Conservation (phyloP, 2,113 vertebrate genomes). For the Anser brachyrhynchus region DNA sequence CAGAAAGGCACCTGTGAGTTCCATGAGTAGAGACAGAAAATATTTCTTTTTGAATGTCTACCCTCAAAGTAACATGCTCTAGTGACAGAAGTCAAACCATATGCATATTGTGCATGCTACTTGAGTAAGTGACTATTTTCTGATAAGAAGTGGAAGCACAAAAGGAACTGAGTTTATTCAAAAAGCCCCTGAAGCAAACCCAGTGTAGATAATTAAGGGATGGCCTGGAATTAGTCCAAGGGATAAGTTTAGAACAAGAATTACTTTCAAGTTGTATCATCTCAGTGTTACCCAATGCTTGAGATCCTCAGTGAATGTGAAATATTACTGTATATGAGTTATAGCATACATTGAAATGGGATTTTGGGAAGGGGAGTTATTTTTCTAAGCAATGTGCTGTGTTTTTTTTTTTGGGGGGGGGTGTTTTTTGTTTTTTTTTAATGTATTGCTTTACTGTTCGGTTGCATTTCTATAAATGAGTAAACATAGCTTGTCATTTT, state of each 20-base stretch:
- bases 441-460: not conserved
- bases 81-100: not conserved
- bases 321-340: not conserved
- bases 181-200: constrained; percentile 6
- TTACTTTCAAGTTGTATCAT: not conserved
- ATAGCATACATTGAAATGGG: not conserved
- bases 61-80: not conserved
- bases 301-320: constrained; percentile 1
- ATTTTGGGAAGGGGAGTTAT: not conserved
- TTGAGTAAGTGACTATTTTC: not conserved
- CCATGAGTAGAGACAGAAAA: not conserved
- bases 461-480: not conserved
- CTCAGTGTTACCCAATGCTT: not conserved
- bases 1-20: not conserved
- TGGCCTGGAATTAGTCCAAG: not conserved
- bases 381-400: not conserved
- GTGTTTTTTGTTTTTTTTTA: too few species aligned
- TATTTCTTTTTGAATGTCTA: not conserved
- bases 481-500: constrained; percentile 5
- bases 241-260: not conserved
- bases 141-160: not conserved
- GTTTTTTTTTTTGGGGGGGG: not conserved
- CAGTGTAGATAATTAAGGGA: not conserved
- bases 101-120: not conserved
- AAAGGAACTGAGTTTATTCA: not conserved